A percentile compares a stretch with the other conserved stretches of the same genome.
phyloP scores from a whole-genome alignment of 2,888 invertebrate genomes.

The Crossocerus cetratus region DNA sequence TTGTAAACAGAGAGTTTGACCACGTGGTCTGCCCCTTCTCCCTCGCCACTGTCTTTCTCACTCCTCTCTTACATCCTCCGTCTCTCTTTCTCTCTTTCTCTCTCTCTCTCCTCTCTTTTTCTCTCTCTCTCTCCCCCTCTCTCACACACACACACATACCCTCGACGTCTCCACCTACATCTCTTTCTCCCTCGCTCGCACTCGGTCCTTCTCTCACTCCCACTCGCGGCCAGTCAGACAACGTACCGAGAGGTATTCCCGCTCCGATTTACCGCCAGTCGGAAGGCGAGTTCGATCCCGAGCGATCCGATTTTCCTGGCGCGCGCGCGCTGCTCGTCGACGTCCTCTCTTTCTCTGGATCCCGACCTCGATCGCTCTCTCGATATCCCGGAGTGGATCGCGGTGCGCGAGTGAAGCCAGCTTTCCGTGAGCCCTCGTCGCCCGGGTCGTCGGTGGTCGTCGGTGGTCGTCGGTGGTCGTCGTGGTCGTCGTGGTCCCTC shows the following conservation, averaged over 20 bases:
- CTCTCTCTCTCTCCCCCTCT: background rate
- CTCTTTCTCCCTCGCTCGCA: conserved; percentile 46
- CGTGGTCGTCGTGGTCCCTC: background rate
- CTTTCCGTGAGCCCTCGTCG: too few relatives aligned
- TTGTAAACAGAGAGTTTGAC: conserved; percentile 72
- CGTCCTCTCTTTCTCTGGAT: background rate
- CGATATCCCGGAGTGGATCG: too few relatives aligned
- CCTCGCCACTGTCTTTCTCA: conserved; percentile 50
- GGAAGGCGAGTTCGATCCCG: conserved; percentile 44
- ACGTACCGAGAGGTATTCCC: conserved; percentile 48
- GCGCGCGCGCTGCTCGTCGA: background rate
- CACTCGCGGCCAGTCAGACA: conserved; percentile 44
- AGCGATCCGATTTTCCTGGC: conserved; percentile 32
- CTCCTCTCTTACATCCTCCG: conserved; percentile 21
- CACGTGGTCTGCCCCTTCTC: conserved; percentile 69
- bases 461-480: too few relatives aligned
- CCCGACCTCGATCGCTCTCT: background rate
- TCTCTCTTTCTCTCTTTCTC: conserved; percentile 27
- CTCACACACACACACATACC: background rate
- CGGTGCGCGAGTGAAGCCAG: too few relatives aligned
- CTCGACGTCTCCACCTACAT: conserved; percentile 29
- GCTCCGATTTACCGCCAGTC: conserved; percentile 51
- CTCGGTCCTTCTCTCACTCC: conserved; percentile 23
- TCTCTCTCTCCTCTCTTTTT: conserved; percentile 3
- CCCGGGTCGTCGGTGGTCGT: too few relatives aligned